Percentiles rank a stretch among this genome's conserved stretches.
Conservation (phyloP, 2,113 vertebrate genomes). For the Balaeniceps rex region DNA sequence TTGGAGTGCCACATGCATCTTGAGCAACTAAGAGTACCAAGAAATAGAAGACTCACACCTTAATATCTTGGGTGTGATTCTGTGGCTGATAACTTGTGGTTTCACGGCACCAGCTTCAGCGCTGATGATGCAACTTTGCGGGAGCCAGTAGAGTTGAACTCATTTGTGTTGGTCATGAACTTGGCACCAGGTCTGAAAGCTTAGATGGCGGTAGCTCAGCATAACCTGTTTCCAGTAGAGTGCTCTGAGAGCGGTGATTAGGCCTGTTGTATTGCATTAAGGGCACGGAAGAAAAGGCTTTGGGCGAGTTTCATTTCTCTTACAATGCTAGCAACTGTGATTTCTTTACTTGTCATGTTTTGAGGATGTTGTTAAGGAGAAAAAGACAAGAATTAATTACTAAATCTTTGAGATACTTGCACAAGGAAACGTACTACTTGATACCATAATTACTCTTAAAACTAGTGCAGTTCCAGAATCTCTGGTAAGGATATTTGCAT, state of each 20-base stretch:
- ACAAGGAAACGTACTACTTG: background rate
- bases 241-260: background rate
- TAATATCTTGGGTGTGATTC: background rate
- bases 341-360: background rate
- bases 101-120: background rate
- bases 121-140: background rate
- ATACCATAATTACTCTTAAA: background rate
- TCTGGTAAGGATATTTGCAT: background rate
- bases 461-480: background rate
- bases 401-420: background rate
- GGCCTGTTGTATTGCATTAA: background rate
- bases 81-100: background rate
- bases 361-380: background rate
- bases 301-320: background rate
- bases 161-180: background rate
- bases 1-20: rapidly evolving
- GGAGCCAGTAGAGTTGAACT: background rate
- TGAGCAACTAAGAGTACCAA: background rate
- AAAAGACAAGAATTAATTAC: background rate
- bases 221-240: background rate
- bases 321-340: background rate
- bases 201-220: background rate
- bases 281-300: background rate
- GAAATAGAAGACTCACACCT: background rate
- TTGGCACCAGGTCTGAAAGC: background rate